phyloP scores from a whole-genome alignment of 1,140 invertebrate species.

The Hyposmocoma kahamanoa region DNA sequence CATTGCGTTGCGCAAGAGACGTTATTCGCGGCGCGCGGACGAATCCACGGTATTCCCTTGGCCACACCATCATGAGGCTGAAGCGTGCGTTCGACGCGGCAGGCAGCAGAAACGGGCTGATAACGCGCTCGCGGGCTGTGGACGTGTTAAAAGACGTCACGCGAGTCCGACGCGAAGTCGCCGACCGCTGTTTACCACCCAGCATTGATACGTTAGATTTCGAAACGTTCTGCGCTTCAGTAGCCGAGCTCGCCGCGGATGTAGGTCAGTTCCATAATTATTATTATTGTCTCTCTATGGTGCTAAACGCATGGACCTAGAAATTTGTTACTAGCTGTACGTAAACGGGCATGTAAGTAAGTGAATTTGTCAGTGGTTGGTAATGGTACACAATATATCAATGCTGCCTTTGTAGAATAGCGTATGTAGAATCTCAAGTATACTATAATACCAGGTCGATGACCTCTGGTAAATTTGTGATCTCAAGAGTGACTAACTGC shows the following conservation, averaged over 20 bases:
- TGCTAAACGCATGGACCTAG: too few relatives aligned
- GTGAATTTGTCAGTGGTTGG: too few relatives aligned
- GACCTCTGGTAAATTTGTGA: too few relatives aligned
- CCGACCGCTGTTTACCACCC: constrained; percentile 40
- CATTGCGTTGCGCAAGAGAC: constrained; percentile 76
- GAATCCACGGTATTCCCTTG: constrained; percentile 52
- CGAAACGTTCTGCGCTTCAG: constrained; percentile 74
- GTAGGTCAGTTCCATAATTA: constrained; percentile 28
- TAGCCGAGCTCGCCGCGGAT: constrained; percentile 73
- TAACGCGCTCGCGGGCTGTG: constrained; percentile 36
- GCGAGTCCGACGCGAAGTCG: constrained; percentile 31
- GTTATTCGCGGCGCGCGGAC: constrained; percentile 67
- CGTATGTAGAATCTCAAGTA: too few relatives aligned
- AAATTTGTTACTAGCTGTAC: too few relatives aligned
- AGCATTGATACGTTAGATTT: constrained; percentile 56
- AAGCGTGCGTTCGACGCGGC: constrained; percentile 64
- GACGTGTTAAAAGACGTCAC: constrained; percentile 52
- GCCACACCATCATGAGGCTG: constrained; percentile 55
- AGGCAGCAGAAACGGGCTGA: constrained; percentile 39
- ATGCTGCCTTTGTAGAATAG: too few relatives aligned
- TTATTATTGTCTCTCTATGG: too few relatives aligned
- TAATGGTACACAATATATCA: too few relatives aligned
- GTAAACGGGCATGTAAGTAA: too few relatives aligned
- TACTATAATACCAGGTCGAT: too few relatives aligned
- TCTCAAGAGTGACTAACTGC: too few relatives aligned